Evolutionary conservation across 2,113 vertebrate genomes (phyloP).

Genomic region (Barnardius zonarius): DNA sequence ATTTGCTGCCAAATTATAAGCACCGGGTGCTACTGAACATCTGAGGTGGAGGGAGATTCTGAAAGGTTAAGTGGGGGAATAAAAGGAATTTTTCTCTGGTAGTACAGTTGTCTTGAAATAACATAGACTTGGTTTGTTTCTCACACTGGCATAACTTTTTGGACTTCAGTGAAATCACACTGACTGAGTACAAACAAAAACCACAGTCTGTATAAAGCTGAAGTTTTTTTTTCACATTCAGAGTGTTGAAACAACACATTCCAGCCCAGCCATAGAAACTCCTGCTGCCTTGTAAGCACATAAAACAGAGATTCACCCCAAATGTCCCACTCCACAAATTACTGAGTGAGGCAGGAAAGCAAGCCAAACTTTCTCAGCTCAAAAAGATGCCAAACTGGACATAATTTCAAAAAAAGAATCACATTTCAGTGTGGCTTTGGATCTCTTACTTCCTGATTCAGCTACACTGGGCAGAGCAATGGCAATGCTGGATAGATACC

Average conservation of each 20-base stretch:
- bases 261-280: conserved; percentile 26
- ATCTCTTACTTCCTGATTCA: neutral
- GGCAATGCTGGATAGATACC: conserved; percentile 6
- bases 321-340: conserved; percentile 4
- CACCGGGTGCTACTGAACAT: neutral
- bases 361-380: neutral
- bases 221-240: conserved; percentile 11
- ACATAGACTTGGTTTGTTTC: conserved; percentile 44
- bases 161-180: conserved; percentile 46
- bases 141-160: conserved; percentile 38
- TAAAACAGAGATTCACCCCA: conserved; percentile 18
- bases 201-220: conserved; percentile 26
- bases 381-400: conserved; percentile 18
- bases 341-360: neutral
- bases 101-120: conserved; percentile 33
- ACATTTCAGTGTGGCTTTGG: neutral
- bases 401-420: neutral
- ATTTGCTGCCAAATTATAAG: neutral
- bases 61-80: neutral
- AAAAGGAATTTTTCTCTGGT: conserved; percentile 28
- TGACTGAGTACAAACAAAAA: conserved; percentile 59
- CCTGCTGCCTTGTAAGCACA: neutral
- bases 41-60: neutral
- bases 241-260: conserved; percentile 58
- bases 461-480: neutral